Conservation (phyloP, 2,797 vertebrate species). For the Lepus oiostolus region DNA sequence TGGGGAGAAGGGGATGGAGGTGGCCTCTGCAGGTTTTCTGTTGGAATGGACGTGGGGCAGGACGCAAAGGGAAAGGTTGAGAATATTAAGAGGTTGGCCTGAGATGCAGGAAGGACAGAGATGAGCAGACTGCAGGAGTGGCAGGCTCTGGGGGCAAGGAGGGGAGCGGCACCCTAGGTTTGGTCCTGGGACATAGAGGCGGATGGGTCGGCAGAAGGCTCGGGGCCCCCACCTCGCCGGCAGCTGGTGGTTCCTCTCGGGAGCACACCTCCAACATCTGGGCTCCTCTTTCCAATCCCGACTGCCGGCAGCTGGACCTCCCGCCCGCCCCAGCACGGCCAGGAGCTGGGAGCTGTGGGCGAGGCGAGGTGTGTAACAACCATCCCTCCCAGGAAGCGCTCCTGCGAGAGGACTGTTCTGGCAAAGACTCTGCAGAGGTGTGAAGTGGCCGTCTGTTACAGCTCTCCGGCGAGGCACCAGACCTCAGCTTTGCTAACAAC, state of each 20-base stretch:
- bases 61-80: background rate
- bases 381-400: slow-evolving; percentile 82
- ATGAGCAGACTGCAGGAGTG: accelerated
- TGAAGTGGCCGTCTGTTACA: slow-evolving; percentile 86
- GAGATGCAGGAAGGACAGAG: background rate
- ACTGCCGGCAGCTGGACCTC: slow-evolving; percentile 73
- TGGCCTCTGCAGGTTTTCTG: too few relatives aligned
- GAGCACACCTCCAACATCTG: background rate
- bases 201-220: background rate
- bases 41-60: background rate
- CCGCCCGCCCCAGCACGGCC: background rate
- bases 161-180: background rate
- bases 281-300: background rate
- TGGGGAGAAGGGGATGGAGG: background rate
- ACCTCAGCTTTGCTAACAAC: slow-evolving; percentile 75
- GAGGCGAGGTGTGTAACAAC: slow-evolving; percentile 63
- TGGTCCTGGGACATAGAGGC: accelerated
- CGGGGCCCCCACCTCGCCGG: background rate
- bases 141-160: background rate
- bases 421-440: slow-evolving; percentile 88
- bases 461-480: slow-evolving; percentile 80
- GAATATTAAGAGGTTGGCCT: background rate
- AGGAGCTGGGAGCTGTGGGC: slow-evolving; percentile 77
- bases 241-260: background rate
- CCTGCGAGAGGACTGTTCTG: slow-evolving; percentile 86